These are phyloP conservation scores for Triplophysa siluroides DNA, from an alignment of 2,113 vertebrate genomes.

Conservation along the genomic window DNA sequence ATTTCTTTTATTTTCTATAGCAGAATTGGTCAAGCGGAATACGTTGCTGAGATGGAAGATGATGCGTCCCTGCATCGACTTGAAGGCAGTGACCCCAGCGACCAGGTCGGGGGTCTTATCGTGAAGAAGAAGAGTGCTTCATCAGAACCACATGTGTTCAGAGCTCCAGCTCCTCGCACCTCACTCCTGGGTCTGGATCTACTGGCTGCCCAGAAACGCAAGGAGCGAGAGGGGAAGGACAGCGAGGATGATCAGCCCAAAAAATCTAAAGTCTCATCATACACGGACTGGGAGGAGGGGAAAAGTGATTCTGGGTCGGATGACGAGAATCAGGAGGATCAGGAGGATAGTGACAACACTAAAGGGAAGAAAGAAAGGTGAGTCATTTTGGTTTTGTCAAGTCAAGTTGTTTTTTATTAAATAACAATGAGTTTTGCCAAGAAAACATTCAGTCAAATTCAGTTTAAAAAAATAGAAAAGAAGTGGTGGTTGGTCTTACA, in stretches of 20 bases:
- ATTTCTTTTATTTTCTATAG: no score
- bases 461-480: no score
- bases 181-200: constrained; percentile 91
- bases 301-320: constrained; percentile 83
- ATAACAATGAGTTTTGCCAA: not conserved
- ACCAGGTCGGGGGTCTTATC: constrained; percentile 84
- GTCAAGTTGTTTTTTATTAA: not conserved
- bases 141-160: constrained; percentile 88
- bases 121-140: constrained; percentile 82
- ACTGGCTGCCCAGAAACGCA: constrained; percentile 92
- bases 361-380: constrained; percentile 83
- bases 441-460: no score
- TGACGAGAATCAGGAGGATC: constrained; percentile 68
- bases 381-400: constrained; percentile 6
- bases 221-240: constrained; percentile 83
- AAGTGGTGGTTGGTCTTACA: no score
- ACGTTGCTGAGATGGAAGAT: constrained; percentile 61
- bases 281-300: constrained; percentile 88
- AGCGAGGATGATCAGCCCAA: constrained; percentile 73
- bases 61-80: constrained; percentile 84
- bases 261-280: constrained; percentile 83
- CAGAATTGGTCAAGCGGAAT: not conserved
- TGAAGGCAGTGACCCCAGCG: constrained; percentile 76
- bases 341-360: constrained; percentile 55
- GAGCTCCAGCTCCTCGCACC: constrained; percentile 87